Evolutionary conservation across 1,140 invertebrate species (phyloP), one percentile per base, ranked within the genome.

Genomic region (Dendroctonus valens): DNA sequence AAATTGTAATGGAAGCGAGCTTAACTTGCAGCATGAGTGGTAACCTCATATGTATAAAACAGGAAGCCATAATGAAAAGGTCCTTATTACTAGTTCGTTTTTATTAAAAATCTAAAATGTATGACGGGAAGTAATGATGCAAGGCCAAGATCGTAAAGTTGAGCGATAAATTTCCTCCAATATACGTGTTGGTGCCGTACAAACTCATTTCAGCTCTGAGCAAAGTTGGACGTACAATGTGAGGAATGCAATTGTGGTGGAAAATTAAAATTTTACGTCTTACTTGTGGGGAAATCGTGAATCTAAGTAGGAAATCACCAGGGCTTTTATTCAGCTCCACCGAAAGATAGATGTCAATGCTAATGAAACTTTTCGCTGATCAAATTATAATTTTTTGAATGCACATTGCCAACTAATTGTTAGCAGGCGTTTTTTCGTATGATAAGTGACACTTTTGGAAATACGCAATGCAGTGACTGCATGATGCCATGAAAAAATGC

Each of bases 241-340:
- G 7, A 58, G 39, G 55, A 58, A 58, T 58, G 55, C 37, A 58
- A 58, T 58, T 42, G 39, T 44, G 55, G 11, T 14, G 7, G 41
- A 15, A 41, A 15, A 58, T 58, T 58, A 58, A 58, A 58, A 42
- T 58, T 58, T 58, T 58, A 58, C 55, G 55, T 14, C 55, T 44
- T 58, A 44, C 55, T 58, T 44, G 55, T 14, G 12, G 9, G 11
- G 41, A 58, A 58, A 58, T 15, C n/a, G 41, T 40, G 9, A 26
- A 15, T 41, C 39, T 14, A 58, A 15, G 40, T 15, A 41, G 44
- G 44, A 26, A 58, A 58, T 58, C 44, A 44, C 44, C 41, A 41
- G 41, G 39, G 8, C 11, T 53, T 14, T 50, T 50, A 14, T 53
- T 38, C 38, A 53, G 8, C 12, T 46, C 42, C 8, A 46, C 42